Conservation (phyloP, 1,140 invertebrate species). For the Belonocnema kinseyi region DNA sequence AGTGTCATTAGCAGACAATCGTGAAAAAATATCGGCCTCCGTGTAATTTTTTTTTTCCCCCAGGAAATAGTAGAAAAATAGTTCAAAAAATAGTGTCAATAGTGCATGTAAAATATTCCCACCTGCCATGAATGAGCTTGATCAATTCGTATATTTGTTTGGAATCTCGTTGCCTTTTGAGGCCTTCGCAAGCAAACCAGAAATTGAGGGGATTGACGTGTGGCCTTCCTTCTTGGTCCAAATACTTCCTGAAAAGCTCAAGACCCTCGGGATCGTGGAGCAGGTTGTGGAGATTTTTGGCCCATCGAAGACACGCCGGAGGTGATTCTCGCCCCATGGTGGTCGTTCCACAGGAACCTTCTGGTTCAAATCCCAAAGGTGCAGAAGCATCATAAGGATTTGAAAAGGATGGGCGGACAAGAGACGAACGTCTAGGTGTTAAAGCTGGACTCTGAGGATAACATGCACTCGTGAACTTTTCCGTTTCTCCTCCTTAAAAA, state of each 20-base stretch:
- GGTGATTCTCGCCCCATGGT: constrained; percentile 79
- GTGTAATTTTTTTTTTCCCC: no score
- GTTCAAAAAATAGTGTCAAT: no score
- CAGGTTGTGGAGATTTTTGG: constrained; percentile 86
- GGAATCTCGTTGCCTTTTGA: constrained; percentile 86
- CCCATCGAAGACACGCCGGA: constrained; percentile 90
- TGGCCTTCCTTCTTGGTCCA: constrained; percentile 86
- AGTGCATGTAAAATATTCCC: not conserved
- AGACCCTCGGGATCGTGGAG: constrained; percentile 91
- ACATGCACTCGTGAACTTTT: constrained; percentile 65
- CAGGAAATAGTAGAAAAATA: no score
- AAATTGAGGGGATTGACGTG: constrained; percentile 89
- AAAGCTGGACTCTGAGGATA: constrained; percentile 71
- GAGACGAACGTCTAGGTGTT: constrained; percentile 72
- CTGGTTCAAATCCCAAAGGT: constrained; percentile 76
- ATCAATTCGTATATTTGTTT: constrained; percentile 85
- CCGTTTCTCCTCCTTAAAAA: constrained; percentile 74
- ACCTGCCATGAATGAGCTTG: constrained; percentile 84
- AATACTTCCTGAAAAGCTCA: constrained; percentile 88
- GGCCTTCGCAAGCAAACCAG: constrained; percentile 93
- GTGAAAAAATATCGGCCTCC: no score
- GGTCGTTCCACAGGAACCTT: constrained; percentile 72
- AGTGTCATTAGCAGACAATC: no score
- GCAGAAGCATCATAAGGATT: constrained; percentile 73
- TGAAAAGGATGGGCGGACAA: constrained; percentile 60